Evolutionary conservation across 2,113 vertebrate genomes (phyloP).

Genomic region (Opisthocomus hoazin): DNA sequence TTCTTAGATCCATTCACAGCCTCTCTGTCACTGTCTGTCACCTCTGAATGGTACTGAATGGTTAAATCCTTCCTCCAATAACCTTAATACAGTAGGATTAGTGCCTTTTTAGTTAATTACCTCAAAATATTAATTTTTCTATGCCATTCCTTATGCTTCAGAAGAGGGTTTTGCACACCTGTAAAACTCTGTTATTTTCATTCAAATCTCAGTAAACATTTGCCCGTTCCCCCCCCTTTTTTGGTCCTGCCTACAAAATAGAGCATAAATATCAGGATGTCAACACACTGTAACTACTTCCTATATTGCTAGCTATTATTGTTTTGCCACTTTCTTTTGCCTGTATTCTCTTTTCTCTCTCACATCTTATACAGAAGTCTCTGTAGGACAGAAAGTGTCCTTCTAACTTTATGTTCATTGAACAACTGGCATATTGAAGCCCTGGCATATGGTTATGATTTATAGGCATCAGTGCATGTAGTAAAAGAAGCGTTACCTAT

Average conservation of each 20-base stretch:
- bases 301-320: neutral
- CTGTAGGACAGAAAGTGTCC: neutral
- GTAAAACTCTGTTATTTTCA: neutral
- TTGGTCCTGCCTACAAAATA: neutral
- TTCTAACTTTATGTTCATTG: neutral
- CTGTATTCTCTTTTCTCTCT: neutral
- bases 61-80: neutral
- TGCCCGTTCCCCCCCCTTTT: rapidly evolving
- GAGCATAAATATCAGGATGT: neutral
- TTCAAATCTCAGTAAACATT: neutral
- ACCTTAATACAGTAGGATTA: neutral
- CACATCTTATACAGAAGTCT: neutral
- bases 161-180: neutral
- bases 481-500: neutral
- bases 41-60: neutral
- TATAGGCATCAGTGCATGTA: neutral
- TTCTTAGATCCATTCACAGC: neutral
- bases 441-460: neutral
- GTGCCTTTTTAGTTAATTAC: neutral
- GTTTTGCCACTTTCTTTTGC: neutral
- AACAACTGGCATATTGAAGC: neutral
- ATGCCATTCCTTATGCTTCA: neutral
- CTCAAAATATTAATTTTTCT: neutral
- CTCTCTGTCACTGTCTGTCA: neutral
- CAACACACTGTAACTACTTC: neutral